These are phyloP conservation scores for Drosophila paranaensis DNA, from an alignment of 2,888 invertebrate species.

Conservation along the genomic window DNA sequence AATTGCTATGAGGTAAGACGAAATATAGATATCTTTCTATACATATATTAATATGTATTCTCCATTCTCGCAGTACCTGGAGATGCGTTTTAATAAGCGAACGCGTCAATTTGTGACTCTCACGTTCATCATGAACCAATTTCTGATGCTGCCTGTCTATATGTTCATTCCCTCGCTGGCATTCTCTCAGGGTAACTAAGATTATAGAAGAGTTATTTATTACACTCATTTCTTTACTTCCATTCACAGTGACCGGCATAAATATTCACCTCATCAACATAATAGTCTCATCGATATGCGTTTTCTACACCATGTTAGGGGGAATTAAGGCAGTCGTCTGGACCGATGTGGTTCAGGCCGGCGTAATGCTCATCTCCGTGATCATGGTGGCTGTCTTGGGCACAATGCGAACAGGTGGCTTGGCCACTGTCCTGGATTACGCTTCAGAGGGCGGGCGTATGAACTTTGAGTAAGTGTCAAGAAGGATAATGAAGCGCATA, in stretches of 20 bases:
- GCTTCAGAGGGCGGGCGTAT: constrained; percentile 83
- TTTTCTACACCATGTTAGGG: constrained; percentile 86
- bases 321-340: constrained; percentile 86
- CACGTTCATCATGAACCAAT: constrained; percentile 80
- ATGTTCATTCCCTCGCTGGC: constrained; percentile 83
- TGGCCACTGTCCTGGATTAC: constrained; percentile 81
- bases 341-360: constrained; percentile 86
- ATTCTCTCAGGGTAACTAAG: constrained; percentile 81
- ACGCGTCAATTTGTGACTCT: constrained; percentile 81
- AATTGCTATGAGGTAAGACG: constrained; percentile 85
- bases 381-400: constrained; percentile 84
- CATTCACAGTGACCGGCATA: constrained; percentile 86
- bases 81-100: constrained; percentile 82
- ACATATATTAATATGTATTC: neutral
- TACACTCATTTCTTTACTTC: neutral
- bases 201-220: too few relatives aligned
- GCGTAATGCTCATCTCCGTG: constrained; percentile 84
- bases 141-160: constrained; percentile 81
- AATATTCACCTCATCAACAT: constrained; percentile 86
- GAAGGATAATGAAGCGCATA: neutral
- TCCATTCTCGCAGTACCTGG: constrained; percentile 77
- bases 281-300: constrained; percentile 86
- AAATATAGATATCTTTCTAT: neutral
- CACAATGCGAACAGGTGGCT: constrained; percentile 83
- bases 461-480: constrained; percentile 81